Percentiles rank a stretch among this genome's conserved stretches.
These are phyloP conservation scores for Parazoanthus darwini DNA, from an alignment of 92 coral and sea anemone genomes.

Conservation along the genomic window DNA sequence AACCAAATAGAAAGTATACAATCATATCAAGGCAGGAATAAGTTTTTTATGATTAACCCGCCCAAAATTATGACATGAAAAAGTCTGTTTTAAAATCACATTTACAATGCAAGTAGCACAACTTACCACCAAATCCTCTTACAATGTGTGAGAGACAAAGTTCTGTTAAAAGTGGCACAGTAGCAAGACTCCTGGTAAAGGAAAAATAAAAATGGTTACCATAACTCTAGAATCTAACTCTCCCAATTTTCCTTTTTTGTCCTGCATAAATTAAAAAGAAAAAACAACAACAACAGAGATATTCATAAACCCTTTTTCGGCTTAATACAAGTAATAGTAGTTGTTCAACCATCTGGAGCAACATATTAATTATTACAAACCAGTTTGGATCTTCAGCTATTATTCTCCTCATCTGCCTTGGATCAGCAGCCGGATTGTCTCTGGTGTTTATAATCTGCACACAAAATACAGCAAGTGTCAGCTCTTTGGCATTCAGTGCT, in stretches of 20 bases:
- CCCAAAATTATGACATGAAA: background rate
- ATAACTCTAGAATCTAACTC: background rate
- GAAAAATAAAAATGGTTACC: background rate
- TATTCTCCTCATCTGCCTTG: slow-evolving; percentile 96
- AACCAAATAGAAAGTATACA: too few species aligned
- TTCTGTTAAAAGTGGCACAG: slow-evolving; percentile 98
- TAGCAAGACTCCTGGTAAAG: slow-evolving; percentile 88
- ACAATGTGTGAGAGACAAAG: slow-evolving; percentile 93
- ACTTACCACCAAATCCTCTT: slow-evolving; percentile 80
- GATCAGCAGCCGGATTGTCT: slow-evolving; percentile 95
- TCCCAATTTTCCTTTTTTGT: too few species aligned
- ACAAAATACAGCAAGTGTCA: background rate
- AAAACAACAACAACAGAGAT: too few species aligned
- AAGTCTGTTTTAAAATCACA: background rate
- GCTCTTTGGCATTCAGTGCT: too few species aligned
- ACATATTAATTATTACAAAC: slow-evolving; percentile 43
- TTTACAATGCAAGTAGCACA: background rate
- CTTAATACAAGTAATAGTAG: background rate
- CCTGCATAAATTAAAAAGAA: too few species aligned
- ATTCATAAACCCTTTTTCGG: too few species aligned
- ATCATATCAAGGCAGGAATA: too few species aligned
- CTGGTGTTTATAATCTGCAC: slow-evolving; percentile 68
- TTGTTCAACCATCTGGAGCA: background rate
- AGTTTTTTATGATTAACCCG: too few species aligned
- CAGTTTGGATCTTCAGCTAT: slow-evolving; percentile 99